Conservation (phyloP, 2,888 invertebrate genomes). For the Tetranychus piercei region DNA sequence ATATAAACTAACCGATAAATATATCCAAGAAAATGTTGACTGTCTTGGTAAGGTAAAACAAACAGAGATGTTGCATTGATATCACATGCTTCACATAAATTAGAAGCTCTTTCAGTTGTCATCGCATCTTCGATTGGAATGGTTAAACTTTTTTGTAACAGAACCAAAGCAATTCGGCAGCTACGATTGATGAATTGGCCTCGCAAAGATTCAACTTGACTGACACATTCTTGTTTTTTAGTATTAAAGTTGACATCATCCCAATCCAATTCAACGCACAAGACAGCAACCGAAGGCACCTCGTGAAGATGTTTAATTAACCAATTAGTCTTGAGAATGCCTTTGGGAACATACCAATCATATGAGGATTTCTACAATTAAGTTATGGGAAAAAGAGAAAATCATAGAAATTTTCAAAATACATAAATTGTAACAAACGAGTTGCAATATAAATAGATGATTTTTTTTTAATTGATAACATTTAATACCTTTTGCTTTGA, state of each 20-base stretch:
- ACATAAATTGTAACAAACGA: neutral
- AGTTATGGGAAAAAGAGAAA: conserved; percentile 19
- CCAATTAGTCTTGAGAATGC: conserved; percentile 85
- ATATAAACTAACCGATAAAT: conserved; percentile 7
- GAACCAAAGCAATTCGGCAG: conserved; percentile 57
- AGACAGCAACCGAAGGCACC: conserved; percentile 75
- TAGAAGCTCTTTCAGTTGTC: conserved; percentile 73
- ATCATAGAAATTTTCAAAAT: conserved; percentile 4
- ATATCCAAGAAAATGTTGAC: conserved; percentile 29
- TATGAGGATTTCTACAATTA: conserved; percentile 53
- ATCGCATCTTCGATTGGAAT: conserved; percentile 42
- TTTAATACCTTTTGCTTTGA: conserved; percentile 33
- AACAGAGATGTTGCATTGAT: conserved; percentile 78
- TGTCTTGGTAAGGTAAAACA: conserved; percentile 64
- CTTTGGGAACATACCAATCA: conserved; percentile 86
- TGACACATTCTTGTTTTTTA: conserved; percentile 79
- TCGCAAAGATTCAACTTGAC: conserved; percentile 52
- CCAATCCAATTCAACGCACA: conserved; percentile 74
- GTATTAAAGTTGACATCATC: conserved; percentile 72
- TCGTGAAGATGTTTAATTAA: conserved; percentile 73
- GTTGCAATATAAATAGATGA: neutral
- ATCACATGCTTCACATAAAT: conserved; percentile 74
- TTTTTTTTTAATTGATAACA: conserved; percentile 8
- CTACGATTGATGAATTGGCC: conserved; percentile 45
- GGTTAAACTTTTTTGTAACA: conserved; percentile 61